Evolutionary conservation across 2,888 invertebrate genomes (phyloP).

Genomic region (Microctonus hyperodae): DNA sequence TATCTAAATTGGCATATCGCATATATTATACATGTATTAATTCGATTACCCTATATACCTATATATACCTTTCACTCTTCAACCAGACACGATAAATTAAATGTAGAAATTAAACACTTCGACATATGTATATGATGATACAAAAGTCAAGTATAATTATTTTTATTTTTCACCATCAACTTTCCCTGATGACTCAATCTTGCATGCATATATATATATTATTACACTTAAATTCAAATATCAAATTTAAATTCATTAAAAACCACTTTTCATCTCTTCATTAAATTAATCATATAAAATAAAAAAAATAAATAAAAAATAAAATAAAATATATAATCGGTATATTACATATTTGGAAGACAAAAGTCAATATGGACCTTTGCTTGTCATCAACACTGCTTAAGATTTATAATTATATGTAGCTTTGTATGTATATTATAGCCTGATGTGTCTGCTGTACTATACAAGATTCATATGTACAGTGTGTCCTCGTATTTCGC

Average conservation of each 20-base stretch:
- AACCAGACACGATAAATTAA: slow-evolving; percentile 54
- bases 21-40: slow-evolving; percentile 18
- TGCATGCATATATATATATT: slow-evolving; percentile 24
- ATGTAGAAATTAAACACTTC: slow-evolving; percentile 51
- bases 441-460: not conserved
- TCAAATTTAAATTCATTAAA: slow-evolving; percentile 32
- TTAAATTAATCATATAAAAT: not conserved
- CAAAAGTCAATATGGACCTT: not conserved
- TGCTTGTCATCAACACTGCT: slow-evolving; percentile 8
- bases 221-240: slow-evolving; percentile 29
- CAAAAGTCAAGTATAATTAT: slow-evolving; percentile 38
- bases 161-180: slow-evolving; percentile 45
- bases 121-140: not conserved
- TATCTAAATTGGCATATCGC: slow-evolving; percentile 24
- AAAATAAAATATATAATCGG: not conserved
- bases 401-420: not conserved
- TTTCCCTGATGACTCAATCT: slow-evolving; percentile 53
- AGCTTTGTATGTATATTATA: not conserved
- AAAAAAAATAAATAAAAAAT: slow-evolving; percentile 1
- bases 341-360: not conserved
- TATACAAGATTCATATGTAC: too few relatives aligned
- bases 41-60: slow-evolving; percentile 15
- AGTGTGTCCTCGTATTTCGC: slow-evolving; percentile 29
- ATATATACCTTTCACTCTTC: slow-evolving; percentile 43
- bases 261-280: not conserved